Evolutionary conservation across 2,888 invertebrate species (phyloP).

Genomic region (Syritta pipiens): DNA sequence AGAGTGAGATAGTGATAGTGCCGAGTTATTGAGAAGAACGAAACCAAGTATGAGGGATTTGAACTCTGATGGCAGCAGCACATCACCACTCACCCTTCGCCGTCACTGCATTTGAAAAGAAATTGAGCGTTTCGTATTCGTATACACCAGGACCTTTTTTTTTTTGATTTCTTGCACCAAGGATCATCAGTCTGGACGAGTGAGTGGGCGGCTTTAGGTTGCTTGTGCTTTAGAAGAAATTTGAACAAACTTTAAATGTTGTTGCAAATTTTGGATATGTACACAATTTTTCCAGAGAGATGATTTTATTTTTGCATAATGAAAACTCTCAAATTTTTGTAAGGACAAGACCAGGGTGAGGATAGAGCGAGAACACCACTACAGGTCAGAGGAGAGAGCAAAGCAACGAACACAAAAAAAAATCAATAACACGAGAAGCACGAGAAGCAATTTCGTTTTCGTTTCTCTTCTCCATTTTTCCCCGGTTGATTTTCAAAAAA

Average conservation of each 20-base stretch:
- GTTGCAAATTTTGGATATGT: no score
- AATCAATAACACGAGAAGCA: slow-evolving; percentile 65
- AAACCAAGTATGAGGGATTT: slow-evolving; percentile 52
- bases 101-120: slow-evolving; percentile 28
- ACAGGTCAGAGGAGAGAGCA: slow-evolving; percentile 25
- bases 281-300: no score
- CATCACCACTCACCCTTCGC: neutral
- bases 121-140: slow-evolving; percentile 55
- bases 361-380: slow-evolving; percentile 31
- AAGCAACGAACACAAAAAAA: slow-evolving; percentile 43
- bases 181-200: slow-evolving; percentile 1
- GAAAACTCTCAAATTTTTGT: no score
- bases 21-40: slow-evolving; percentile 45
- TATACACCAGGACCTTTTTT: slow-evolving; percentile 3
- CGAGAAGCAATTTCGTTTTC: slow-evolving; percentile 69
- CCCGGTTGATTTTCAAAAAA: slow-evolving; percentile 60
- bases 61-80: slow-evolving; percentile 51
- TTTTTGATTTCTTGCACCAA: slow-evolving; percentile 5
- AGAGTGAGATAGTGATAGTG: slow-evolving; percentile 38
- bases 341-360: no score
- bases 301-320: no score
- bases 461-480: slow-evolving; percentile 57
- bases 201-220: no score
- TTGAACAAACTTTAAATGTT: neutral
- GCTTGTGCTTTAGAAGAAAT: no score